Percentiles rank a stretch among this genome's conserved stretches.
Conservation (phyloP, 2,888 invertebrate species). For the Polyploca ridens region DNA sequence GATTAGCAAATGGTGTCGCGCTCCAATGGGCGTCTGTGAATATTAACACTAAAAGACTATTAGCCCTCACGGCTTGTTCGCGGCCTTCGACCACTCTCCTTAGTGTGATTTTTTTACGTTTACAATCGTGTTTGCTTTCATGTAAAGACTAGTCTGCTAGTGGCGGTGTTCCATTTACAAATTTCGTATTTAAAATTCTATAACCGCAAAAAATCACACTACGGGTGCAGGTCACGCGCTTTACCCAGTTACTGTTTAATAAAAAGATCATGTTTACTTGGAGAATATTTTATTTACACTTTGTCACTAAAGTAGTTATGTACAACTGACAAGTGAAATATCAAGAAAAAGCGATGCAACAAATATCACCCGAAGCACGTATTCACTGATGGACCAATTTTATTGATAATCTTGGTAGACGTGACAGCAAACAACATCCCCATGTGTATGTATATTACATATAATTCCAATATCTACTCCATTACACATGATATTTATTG, state of each 20-base stretch:
- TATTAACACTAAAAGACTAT: slow-evolving; percentile 2
- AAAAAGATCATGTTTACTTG: slow-evolving; percentile 63
- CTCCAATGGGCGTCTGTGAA: slow-evolving; percentile 16
- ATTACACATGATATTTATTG: neutral
- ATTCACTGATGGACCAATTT: neutral
- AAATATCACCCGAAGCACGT: slow-evolving; percentile 25
- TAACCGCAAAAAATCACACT: neutral
- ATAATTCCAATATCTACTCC: too few relatives aligned
- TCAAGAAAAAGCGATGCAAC: slow-evolving; percentile 49
- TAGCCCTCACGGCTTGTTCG: neutral
- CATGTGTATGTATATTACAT: too few relatives aligned
- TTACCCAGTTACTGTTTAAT: slow-evolving; percentile 58
- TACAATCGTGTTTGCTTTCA: neutral
- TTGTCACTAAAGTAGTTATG: slow-evolving; percentile 68
- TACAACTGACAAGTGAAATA: slow-evolving; percentile 68
- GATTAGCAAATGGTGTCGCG: slow-evolving; percentile 55
- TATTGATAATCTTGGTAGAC: neutral
- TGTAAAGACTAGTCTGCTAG: neutral
- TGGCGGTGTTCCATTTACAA: neutral
- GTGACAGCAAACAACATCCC: too few relatives aligned
- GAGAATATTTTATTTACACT: slow-evolving; percentile 82
- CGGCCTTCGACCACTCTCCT: neutral
- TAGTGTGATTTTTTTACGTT: neutral
- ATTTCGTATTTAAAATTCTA: neutral
- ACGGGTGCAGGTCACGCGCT: slow-evolving; percentile 21